phyloP scores from a whole-genome alignment of 1,140 invertebrate genomes.

The Aphelinus certus region DNA sequence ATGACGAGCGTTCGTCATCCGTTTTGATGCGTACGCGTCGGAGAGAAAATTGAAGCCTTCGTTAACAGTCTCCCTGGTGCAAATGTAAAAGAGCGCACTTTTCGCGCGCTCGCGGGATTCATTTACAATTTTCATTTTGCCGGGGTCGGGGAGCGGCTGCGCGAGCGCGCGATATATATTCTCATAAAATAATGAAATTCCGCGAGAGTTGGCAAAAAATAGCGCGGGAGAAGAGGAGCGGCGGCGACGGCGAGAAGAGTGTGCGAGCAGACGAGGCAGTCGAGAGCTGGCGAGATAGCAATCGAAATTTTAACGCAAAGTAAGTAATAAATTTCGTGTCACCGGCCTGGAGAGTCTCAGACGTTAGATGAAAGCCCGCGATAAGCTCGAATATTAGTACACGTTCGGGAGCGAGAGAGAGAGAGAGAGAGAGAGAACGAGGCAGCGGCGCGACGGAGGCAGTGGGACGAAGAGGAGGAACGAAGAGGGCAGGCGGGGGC shows the following conservation, averaged over 20 bases:
- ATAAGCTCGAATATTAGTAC: conserved; percentile 17
- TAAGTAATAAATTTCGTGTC: conserved; percentile 27
- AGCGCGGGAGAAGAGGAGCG: background rate
- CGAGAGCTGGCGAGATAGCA: background rate
- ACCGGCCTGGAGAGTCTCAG: background rate
- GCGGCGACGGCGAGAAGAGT: no score
- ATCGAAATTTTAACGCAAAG: conserved; percentile 34
- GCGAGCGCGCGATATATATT: no score
- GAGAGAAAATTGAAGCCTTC: no score
- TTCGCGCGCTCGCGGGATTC: no score
- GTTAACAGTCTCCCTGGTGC: no score
- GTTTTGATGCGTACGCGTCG: no score
- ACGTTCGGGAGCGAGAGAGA: background rate
- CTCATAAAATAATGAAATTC: conserved; percentile 25
- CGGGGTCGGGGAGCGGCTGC: no score
- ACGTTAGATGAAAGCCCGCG: background rate
- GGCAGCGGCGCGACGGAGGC: background rate
- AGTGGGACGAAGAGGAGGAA: background rate
- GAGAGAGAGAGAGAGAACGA: background rate
- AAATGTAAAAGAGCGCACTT: no score
- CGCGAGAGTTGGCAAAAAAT: conserved; percentile 15
- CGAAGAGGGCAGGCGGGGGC: background rate
- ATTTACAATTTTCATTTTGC: no score
- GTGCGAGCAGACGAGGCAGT: background rate
- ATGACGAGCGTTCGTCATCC: no score